Evolutionary conservation across 2,888 invertebrate genomes (phyloP).

Genomic region (Xanthorhoe spadicearia): DNA sequence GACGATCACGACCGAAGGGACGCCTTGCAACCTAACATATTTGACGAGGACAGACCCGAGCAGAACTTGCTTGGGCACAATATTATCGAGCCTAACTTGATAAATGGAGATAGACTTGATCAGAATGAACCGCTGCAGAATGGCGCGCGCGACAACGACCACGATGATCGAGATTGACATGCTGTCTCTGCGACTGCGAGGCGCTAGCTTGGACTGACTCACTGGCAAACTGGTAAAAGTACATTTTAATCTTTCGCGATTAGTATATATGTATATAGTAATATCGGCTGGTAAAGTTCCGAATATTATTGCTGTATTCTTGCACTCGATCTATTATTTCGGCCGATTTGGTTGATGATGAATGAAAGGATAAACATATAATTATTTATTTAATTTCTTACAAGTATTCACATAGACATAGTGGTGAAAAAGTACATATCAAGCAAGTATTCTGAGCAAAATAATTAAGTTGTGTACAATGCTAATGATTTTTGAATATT

Average conservation of each 20-base stretch:
- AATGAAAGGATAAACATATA: constrained; percentile 50
- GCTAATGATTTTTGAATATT: constrained; percentile 45
- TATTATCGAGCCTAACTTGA: constrained; percentile 17
- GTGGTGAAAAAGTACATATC: constrained; percentile 45
- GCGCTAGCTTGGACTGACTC: neutral
- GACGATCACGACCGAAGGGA: neutral
- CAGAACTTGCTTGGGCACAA: constrained; percentile 8
- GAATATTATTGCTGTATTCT: no score
- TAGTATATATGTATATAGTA: no score
- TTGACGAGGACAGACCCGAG: constrained; percentile 20
- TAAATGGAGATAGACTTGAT: constrained; percentile 10
- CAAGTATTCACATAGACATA: constrained; percentile 53
- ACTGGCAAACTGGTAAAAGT: no score
- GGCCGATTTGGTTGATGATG: neutral
- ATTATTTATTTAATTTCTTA: constrained; percentile 55
- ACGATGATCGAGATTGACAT: constrained; percentile 18
- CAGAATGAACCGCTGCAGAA: constrained; percentile 19
- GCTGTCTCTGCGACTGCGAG: constrained; percentile 15
- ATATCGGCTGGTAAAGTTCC: neutral
- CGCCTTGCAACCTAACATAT: constrained; percentile 16
- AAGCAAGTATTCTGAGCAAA: constrained; percentile 48
- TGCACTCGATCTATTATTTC: no score
- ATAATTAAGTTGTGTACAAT: constrained; percentile 34
- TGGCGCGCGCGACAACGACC: constrained; percentile 6
- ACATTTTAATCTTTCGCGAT: no score